Evolutionary conservation across 2,888 invertebrate species (phyloP).

Genomic region (Tiliacea aurago): DNA sequence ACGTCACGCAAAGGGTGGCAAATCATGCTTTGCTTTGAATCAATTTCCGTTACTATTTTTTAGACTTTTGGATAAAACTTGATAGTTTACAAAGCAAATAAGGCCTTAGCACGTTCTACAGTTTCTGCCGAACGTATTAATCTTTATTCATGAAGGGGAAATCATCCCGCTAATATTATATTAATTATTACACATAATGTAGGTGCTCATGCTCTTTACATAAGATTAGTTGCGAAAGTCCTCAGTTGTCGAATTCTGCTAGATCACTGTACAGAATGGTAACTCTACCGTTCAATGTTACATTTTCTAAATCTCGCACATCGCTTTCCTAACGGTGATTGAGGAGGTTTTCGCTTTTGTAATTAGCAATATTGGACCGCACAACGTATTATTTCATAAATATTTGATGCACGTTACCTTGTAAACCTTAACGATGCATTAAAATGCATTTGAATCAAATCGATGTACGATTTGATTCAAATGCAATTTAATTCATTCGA

Average conservation of each 20-base stretch:
- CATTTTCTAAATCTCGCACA: constrained; percentile 45
- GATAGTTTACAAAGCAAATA: not conserved
- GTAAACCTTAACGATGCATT: constrained; percentile 16
- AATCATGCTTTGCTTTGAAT: not conserved
- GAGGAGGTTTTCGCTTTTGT: constrained; percentile 12
- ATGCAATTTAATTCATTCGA: too few relatives aligned
- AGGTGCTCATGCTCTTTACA: not conserved
- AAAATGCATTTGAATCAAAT: constrained; percentile 10
- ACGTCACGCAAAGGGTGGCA: not conserved
- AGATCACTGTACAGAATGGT: constrained; percentile 49
- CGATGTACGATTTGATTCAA: too few relatives aligned
- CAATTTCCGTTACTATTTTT: not conserved
- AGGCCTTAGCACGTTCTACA: too few relatives aligned
- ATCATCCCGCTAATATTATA: not conserved
- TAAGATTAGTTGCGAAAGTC: constrained; percentile 25
- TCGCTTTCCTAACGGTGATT: constrained; percentile 51
- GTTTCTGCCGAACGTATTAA: not conserved
- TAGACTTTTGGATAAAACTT: not conserved
- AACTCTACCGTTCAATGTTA: constrained; percentile 41
- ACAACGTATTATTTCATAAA: constrained; percentile 27
- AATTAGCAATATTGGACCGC: constrained; percentile 4
- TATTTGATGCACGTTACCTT: constrained; percentile 31
- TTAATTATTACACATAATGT: not conserved
- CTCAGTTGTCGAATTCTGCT: constrained; percentile 40
- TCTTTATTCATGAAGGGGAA: too few relatives aligned